phyloP scores from a whole-genome alignment of 2,113 vertebrate species.

The Prunella himalayana region DNA sequence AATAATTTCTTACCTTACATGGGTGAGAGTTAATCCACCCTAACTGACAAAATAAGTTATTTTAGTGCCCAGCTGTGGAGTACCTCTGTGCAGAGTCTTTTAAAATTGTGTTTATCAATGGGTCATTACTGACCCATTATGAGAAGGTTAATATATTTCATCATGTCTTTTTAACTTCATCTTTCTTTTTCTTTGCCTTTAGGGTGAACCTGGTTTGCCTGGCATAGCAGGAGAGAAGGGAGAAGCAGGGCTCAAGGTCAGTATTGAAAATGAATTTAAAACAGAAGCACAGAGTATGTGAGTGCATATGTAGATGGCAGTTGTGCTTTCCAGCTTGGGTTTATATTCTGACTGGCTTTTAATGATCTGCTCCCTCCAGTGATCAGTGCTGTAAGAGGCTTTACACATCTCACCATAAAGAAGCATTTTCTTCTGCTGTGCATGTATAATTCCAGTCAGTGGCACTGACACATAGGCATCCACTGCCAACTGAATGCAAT shows the following conservation, averaged over 20 bases:
- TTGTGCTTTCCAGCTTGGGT: background rate
- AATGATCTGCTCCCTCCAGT: background rate
- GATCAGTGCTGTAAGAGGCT: background rate
- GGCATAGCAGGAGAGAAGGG: slow-evolving; percentile 81
- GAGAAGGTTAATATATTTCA: background rate
- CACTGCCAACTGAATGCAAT: background rate
- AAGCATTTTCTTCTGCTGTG: background rate
- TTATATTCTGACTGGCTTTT: background rate
- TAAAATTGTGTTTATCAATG: background rate
- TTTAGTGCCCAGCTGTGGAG: background rate
- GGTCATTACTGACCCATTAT: background rate
- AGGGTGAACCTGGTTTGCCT: slow-evolving; percentile 89
- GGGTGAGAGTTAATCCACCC: background rate
- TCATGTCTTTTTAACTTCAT: background rate
- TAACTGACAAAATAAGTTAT: background rate
- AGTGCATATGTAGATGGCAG: background rate
- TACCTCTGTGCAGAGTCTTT: background rate
- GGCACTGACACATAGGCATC: background rate
- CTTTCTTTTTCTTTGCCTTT: slow-evolving; percentile 34
- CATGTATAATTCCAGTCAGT: background rate
- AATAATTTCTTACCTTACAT: background rate
- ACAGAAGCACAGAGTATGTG: background rate
- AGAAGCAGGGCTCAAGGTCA: slow-evolving; percentile 85
- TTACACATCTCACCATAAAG: background rate
- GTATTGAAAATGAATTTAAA: slow-evolving; percentile 52